Evolutionary conservation across 2,888 invertebrate species (phyloP).

Genomic region (Tribolium freemani): DNA sequence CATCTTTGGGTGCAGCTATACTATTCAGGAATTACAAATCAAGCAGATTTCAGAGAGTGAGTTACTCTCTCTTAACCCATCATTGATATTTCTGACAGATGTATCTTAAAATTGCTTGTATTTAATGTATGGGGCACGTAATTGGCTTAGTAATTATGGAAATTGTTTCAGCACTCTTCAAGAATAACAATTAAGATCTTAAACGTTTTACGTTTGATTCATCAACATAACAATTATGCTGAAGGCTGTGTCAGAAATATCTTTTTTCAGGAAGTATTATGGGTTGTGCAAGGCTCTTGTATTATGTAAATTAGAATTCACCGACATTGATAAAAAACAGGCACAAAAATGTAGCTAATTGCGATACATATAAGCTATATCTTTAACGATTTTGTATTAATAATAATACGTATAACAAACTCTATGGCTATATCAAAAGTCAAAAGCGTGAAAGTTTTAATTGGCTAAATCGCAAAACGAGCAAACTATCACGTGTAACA

Average conservation of each 20-base stretch:
- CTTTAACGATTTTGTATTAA: no score
- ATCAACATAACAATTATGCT: background rate
- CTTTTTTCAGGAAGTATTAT: no score
- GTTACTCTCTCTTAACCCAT: background rate
- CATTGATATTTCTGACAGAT: constrained; percentile 5
- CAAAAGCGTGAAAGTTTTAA: constrained; percentile 1
- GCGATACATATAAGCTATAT: no score
- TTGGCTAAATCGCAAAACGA: background rate
- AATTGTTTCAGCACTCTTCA: background rate
- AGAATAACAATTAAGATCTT: background rate
- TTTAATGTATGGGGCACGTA: no score
- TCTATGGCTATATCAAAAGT: background rate
- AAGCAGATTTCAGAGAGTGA: background rate
- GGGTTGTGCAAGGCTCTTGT: no score
- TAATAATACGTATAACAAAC: no score
- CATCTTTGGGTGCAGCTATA: constrained; percentile 18
- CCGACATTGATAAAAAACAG: no score
- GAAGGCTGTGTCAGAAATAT: no score
- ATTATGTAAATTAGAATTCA: no score
- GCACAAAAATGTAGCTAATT: no score
- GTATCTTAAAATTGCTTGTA: no score
- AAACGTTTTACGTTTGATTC: background rate
- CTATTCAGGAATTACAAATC: constrained; percentile 5
- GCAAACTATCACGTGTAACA: no score
- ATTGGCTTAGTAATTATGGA: constrained; percentile 15